Percentiles rank a stretch among this genome's conserved stretches.
Conservation (phyloP, 2,797 vertebrate species). For the Netta rufina region DNA sequence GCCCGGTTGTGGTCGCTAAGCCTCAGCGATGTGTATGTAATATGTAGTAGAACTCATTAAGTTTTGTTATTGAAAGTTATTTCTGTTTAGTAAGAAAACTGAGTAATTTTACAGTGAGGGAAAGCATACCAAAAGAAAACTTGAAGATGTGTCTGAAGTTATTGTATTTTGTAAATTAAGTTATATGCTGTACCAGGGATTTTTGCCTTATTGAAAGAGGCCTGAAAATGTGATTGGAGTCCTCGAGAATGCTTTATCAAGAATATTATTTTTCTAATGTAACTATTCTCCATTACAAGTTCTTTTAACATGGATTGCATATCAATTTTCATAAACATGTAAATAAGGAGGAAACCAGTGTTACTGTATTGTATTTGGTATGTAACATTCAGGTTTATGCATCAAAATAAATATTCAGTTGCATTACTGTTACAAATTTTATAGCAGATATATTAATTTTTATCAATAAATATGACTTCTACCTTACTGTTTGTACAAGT, state of each 20-base stretch:
- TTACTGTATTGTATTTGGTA: slow-evolving; percentile 84
- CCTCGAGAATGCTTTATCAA: slow-evolving; percentile 84
- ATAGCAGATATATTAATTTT: slow-evolving; percentile 85
- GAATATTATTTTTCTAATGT: slow-evolving; percentile 87
- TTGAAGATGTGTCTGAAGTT: slow-evolving; percentile 81
- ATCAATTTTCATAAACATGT: slow-evolving; percentile 84
- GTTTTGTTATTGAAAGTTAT: slow-evolving; percentile 74
- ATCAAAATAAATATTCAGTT: slow-evolving; percentile 83
- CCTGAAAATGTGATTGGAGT: slow-evolving; percentile 80
- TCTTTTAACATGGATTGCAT: slow-evolving; percentile 81
- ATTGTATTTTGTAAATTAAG: slow-evolving; percentile 84
- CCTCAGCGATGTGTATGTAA: slow-evolving; percentile 70
- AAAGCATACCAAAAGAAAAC: slow-evolving; percentile 82
- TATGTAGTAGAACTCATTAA: slow-evolving; percentile 74
- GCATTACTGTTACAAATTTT: slow-evolving; percentile 85
- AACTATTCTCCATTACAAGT: slow-evolving; percentile 79
- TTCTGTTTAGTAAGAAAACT: slow-evolving; percentile 74
- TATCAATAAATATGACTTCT: slow-evolving; percentile 86
- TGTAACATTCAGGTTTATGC: slow-evolving; percentile 84
- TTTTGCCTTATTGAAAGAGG: slow-evolving; percentile 83
- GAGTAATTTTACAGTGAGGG: slow-evolving; percentile 74
- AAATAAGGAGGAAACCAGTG: slow-evolving; percentile 81
- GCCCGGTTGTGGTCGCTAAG: slow-evolving; percentile 57
- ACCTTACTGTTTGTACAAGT: slow-evolving; percentile 64
- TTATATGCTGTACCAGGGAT: slow-evolving; percentile 82